A percentile compares a stretch with the other conserved stretches of the same genome.
These are phyloP conservation scores for Lagorchestes hirsutus DNA, from an alignment of 2,797 vertebrate species.

Conservation along the genomic window DNA sequence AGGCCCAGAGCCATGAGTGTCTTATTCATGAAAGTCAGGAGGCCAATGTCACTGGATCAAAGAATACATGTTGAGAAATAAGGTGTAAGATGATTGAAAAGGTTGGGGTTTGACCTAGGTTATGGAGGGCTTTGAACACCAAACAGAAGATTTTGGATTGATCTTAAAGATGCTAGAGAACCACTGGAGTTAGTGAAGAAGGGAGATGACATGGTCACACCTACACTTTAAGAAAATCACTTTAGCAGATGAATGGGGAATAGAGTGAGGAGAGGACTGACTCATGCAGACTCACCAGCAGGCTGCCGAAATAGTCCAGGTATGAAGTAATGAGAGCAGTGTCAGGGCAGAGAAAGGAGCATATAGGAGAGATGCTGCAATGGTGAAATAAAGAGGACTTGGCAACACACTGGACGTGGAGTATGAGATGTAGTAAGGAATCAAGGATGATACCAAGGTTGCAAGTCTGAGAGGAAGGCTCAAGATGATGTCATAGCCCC, in stretches of 20 bases:
- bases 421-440: neutral
- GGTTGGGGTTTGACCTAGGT: neutral
- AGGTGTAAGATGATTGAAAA: neutral
- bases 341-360: neutral
- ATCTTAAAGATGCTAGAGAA: neutral
- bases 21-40: neutral
- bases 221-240: neutral
- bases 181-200: neutral
- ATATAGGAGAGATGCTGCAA: neutral
- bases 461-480: neutral
- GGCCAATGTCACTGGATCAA: neutral
- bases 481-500: neutral
- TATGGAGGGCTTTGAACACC: neutral
- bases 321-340: neutral
- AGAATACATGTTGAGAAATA: neutral
- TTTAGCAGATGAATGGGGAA: neutral
- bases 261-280: neutral
- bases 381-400: neutral
- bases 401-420: neutral
- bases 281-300: neutral
- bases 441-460: neutral
- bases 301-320: neutral
- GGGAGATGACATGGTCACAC: neutral
- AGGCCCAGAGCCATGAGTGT: neutral
- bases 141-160: neutral